Evolutionary conservation across 2,888 invertebrate genomes (phyloP).

Genomic region (Eilema depressum): DNA sequence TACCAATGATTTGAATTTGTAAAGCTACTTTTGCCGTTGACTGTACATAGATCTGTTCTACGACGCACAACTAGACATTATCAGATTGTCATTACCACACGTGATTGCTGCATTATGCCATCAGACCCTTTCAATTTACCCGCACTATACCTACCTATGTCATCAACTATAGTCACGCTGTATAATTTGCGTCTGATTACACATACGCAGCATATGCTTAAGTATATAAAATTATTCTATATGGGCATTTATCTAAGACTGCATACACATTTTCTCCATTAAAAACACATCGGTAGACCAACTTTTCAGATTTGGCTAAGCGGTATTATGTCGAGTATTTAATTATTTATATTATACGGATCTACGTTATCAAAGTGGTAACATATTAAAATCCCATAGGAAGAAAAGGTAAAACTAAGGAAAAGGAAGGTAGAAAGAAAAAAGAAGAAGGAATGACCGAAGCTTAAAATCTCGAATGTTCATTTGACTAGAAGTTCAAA

Average conservation of each 20-base stretch:
- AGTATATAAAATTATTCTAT: too few relatives aligned
- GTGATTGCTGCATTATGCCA: constrained; percentile 13
- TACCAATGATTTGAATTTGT: too few relatives aligned
- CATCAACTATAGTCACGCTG: neutral
- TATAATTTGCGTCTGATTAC: neutral
- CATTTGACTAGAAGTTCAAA: too few relatives aligned
- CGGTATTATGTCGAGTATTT: too few relatives aligned
- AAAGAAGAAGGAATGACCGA: too few relatives aligned
- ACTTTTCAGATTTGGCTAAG: neutral
- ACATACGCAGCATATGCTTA: neutral
- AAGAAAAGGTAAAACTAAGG: too few relatives aligned
- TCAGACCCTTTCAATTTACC: constrained; percentile 12
- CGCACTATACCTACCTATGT: neutral
- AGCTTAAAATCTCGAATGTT: too few relatives aligned
- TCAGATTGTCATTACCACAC: constrained; percentile 15
- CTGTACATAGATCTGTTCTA: neutral
- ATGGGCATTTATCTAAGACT: neutral
- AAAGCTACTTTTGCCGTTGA: too few relatives aligned
- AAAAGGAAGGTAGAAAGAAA: too few relatives aligned
- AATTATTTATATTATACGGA: too few relatives aligned
- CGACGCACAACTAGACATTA: neutral
- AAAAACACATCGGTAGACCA: neutral
- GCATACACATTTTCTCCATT: neutral
- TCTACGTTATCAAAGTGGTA: too few relatives aligned
- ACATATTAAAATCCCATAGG: too few relatives aligned